A percentile compares a stretch with the other conserved stretches of the same genome.
Evolutionary conservation across 2,113 vertebrate genomes (phyloP).

Genomic region (human): GRCh38 chr18:7141001-7141500

Average conservation of each 20-base stretch:
- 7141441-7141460: not conserved
- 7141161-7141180: not conserved
- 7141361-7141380: not conserved
- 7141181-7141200: not conserved
- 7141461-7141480: not conserved
- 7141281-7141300: not conserved
- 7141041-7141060: not conserved
- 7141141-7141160: not conserved
- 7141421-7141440: not conserved
- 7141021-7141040: not conserved
- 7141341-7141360: not conserved
- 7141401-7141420: not conserved
- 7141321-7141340: not conserved
- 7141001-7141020: not conserved
- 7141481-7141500: not conserved
- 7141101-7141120: not conserved
- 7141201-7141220: not conserved
- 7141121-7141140: not conserved
- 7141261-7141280: not conserved
- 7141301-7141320: too few species aligned
- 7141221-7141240: not conserved
- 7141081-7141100: not conserved
- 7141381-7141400: not conserved
- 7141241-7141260: not conserved
- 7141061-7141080: not conserved